Evolutionary conservation across 2,113 vertebrate genomes (phyloP).

Genomic region (Hemibagrus wyckioides): DNA sequence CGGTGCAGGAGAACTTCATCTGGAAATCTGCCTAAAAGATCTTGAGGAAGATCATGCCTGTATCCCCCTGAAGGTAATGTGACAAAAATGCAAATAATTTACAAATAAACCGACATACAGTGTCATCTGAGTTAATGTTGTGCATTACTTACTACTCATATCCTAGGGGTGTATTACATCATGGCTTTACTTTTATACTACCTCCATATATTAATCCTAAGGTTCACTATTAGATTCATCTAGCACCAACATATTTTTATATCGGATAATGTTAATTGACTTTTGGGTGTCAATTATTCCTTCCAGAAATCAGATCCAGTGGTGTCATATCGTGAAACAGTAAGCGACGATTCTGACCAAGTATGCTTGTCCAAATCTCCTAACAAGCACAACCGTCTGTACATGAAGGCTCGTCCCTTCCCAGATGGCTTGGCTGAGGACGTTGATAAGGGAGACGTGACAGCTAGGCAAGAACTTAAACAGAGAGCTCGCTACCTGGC

Average conservation of each 20-base stretch:
- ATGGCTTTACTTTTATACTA: background rate
- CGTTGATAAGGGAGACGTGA: constrained; percentile 64
- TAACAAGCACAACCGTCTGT: constrained; percentile 66
- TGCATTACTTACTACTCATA: background rate
- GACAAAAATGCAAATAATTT: background rate
- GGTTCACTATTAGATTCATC: background rate
- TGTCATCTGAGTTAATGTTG: background rate
- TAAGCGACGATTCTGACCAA: constrained; percentile 63
- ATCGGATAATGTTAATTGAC: background rate
- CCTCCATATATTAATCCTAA: background rate
- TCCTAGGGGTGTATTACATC: background rate
- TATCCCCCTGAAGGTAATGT: constrained; percentile 67
- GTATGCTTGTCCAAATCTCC: constrained; percentile 66
- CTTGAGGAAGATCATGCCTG: constrained; percentile 69
- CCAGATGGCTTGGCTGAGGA: constrained; percentile 67
- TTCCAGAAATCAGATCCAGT: constrained; percentile 69
- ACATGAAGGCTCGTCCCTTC: constrained; percentile 63
- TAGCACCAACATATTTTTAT: background rate
- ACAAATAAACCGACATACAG: background rate
- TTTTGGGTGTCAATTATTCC: background rate
- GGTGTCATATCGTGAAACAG: constrained; percentile 65
- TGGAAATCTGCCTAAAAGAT: constrained; percentile 72
- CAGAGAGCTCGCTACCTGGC: constrained; percentile 58
- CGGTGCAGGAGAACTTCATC: constrained; percentile 66
- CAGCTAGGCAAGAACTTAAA: constrained; percentile 64